Evolutionary conservation across 1,140 invertebrate species (phyloP).

Genomic region (Glossosoma conforme): DNA sequence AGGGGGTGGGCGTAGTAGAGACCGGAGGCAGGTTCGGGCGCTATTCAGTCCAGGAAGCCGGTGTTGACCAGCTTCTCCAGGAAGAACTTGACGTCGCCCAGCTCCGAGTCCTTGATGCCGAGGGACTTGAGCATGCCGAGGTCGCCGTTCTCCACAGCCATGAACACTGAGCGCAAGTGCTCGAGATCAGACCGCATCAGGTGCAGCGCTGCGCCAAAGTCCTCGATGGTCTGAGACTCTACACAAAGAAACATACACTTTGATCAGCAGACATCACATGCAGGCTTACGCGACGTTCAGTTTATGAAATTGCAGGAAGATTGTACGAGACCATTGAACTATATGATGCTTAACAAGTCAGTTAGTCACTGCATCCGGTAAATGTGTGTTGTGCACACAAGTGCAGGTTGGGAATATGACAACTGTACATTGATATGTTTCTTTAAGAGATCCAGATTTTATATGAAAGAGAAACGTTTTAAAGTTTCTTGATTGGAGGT

Average conservation of each 20-base stretch:
- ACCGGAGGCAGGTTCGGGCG: slow-evolving; percentile 60
- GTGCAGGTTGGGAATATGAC: too few species aligned
- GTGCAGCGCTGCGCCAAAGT: slow-evolving; percentile 82
- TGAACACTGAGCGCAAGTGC: slow-evolving; percentile 88
- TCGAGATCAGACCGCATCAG: slow-evolving; percentile 84
- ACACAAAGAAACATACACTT: slow-evolving; percentile 43
- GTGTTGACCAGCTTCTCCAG: slow-evolving; percentile 94
- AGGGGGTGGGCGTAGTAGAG: slow-evolving; percentile 57
- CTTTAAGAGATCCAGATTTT: too few species aligned
- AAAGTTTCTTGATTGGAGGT: too few species aligned
- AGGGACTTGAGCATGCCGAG: slow-evolving; percentile 89
- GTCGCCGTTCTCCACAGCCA: slow-evolving; percentile 95
- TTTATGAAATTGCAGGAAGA: too few species aligned
- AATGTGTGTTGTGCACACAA: too few species aligned
- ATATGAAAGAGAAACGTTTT: too few species aligned
- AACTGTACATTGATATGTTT: too few species aligned
- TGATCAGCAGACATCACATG: too few species aligned
- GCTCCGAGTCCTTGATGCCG: slow-evolving; percentile 91
- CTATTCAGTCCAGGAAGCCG: slow-evolving; percentile 90
- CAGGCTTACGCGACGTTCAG: too few species aligned
- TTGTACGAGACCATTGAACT: too few species aligned
- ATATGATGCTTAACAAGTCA: too few species aligned
- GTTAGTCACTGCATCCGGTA: too few species aligned
- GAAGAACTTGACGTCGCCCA: slow-evolving; percentile 97
- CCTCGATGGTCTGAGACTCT: slow-evolving; percentile 96